Evolutionary conservation across 2,888 invertebrate genomes (phyloP).

Genomic region (Neoaliturus tenellus): DNA sequence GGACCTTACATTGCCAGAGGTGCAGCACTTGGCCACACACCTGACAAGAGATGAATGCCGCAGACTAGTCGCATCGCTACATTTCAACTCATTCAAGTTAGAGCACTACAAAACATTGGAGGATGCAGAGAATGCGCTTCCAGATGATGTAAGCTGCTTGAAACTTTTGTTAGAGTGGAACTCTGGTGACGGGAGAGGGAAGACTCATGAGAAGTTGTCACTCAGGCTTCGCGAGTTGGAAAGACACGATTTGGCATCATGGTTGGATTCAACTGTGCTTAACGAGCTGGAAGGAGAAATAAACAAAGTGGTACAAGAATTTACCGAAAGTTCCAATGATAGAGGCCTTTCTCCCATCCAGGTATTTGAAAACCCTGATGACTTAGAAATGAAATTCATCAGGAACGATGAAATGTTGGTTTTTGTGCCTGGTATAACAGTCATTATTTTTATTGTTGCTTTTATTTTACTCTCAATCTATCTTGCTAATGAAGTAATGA

Average conservation of each 20-base stretch:
- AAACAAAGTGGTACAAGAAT: background rate
- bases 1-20: conserved; percentile 15
- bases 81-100: conserved; percentile 18
- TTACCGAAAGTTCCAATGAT: background rate
- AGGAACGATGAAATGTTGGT: background rate
- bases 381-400: background rate
- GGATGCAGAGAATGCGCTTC: conserved; percentile 25
- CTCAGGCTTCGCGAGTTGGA: conserved; percentile 16
- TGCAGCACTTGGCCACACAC: conserved; percentile 15
- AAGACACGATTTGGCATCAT: background rate
- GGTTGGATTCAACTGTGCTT: conserved; percentile 31
- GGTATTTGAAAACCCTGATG: background rate
- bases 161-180: conserved; percentile 36
- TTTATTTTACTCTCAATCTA: background rate
- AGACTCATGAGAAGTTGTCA: conserved; percentile 18
- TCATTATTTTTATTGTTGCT: background rate
- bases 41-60: conserved; percentile 29
- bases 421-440: background rate
- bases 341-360: background rate
- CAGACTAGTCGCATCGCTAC: background rate
- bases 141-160: conserved; percentile 15
- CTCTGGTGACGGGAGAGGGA: conserved; percentile 3
- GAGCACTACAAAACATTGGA: background rate
- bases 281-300: conserved; percentile 5
- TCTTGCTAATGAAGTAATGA: background rate